Evolutionary conservation across 2,113 vertebrate genomes (phyloP).

Genomic region (Todiramphus chloris): DNA sequence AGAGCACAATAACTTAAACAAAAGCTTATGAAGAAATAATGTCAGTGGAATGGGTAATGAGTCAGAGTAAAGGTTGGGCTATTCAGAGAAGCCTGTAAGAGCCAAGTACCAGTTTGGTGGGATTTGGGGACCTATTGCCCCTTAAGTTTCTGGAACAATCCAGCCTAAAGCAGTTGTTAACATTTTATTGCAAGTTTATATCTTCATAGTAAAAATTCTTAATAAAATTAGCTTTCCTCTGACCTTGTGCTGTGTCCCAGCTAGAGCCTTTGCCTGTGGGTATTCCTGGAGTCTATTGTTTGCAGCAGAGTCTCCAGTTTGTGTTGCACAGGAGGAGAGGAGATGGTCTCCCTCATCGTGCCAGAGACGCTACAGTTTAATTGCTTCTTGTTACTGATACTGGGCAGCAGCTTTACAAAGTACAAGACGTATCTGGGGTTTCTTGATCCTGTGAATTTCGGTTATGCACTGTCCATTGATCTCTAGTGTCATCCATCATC

Average conservation of each 20-base stretch:
- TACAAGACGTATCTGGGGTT: not conserved
- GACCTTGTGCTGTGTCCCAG: not conserved
- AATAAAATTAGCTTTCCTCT: slow-evolving; percentile 25
- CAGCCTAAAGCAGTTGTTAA: not conserved
- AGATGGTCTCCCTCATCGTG: not conserved
- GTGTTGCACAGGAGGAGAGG: fast-evolving
- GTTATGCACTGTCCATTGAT: not conserved
- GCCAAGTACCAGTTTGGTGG: not conserved
- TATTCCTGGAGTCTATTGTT: not conserved
- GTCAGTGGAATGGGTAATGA: slow-evolving; percentile 1
- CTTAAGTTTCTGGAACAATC: not conserved
- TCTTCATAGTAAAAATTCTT: not conserved
- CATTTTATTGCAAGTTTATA: slow-evolving; percentile 13
- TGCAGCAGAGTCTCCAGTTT: not conserved
- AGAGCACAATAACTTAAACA: slow-evolving; percentile 59
- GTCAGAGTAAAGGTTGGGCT: not conserved
- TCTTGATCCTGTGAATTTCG: not conserved
- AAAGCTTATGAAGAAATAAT: slow-evolving; percentile 58
- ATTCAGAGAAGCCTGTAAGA: not conserved
- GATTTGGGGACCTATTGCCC: not conserved
- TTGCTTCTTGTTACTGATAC: not conserved
- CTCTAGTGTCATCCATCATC: not conserved
- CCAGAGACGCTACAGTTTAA: not conserved
- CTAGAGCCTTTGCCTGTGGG: not conserved
- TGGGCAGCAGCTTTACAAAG: not conserved